phyloP scores from a whole-genome alignment of 2,797 vertebrate genomes.

The Cygnus olor region DNA sequence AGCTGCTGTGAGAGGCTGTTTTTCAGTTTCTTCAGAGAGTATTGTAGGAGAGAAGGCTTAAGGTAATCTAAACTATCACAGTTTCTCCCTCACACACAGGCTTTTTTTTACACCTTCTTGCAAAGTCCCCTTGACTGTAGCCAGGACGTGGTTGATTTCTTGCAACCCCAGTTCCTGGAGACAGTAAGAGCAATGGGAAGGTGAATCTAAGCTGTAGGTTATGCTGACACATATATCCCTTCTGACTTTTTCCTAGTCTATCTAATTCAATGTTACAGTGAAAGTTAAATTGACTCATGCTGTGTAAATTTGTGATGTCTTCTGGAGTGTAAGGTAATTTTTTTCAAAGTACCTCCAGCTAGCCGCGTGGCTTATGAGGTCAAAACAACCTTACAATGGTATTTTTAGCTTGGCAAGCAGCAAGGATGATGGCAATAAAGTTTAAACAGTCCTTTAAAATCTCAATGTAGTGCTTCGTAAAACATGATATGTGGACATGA shows the following conservation, averaged over 20 bases:
- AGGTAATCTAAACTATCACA: background rate
- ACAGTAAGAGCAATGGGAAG: background rate
- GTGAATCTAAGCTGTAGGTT: background rate
- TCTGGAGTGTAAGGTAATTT: background rate
- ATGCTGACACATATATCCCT: background rate
- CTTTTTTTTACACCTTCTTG: background rate
- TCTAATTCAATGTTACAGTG: background rate
- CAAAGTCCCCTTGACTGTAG: background rate
- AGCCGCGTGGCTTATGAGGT: background rate
- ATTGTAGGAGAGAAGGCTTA: background rate
- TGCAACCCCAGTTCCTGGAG: background rate
- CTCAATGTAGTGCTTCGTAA: background rate
- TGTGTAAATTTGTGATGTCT: background rate
- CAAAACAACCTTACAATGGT: constrained; percentile 41
- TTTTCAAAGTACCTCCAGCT: background rate
- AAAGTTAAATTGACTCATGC: background rate
- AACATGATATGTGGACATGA: fast-evolving
- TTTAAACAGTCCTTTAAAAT: constrained; percentile 14
- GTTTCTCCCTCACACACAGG: background rate
- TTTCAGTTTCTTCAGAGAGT: background rate
- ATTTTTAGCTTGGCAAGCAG: constrained; percentile 52
- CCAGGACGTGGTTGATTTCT: background rate
- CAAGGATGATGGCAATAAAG: constrained; percentile 9
- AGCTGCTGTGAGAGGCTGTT: background rate
- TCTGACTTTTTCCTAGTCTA: background rate